Evolutionary conservation across 2,888 invertebrate genomes (phyloP), one percentile per base, ranked within the genome.

Genomic region (Hirtodrosophila histrioides): DNA sequence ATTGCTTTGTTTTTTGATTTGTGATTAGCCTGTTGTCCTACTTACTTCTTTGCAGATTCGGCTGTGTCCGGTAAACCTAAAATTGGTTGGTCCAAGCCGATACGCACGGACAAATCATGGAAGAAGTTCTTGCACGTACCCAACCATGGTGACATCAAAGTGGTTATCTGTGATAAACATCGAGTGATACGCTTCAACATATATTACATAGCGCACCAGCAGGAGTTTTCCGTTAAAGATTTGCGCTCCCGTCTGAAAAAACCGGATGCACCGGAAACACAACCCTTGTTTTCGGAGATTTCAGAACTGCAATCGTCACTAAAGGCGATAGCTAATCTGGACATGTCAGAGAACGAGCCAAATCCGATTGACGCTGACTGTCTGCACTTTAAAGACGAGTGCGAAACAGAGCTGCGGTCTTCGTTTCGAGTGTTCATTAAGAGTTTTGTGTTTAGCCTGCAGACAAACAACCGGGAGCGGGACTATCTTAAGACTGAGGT

Each of bases 71-170:
- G 31, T 4, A 88, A 88, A 46, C 74, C 86, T 62, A 85, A 78
- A 27, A 89, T 91, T 43, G 84, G 89, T 60, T 93, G 93, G 93
- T 93, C 93, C 0, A 90, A 90, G 55, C 92, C 93, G 1, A 90
- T 93, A 35, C 91, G 92, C 69, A 91, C 93, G 5, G 91, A 92
- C 53, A 91, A 91, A 61, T 91, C 92, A 33, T 92, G 91, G 65
- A 93, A 94, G 76, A 93, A 94, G 70, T 94, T 93, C 69, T 89
- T 94, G n/a, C 92, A 93, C 58, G 91, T 94, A 44, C 94, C 94
- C 0, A 90, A 91, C 36, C 93, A 93, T 80, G 94, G 94, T 3
- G 94, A 94, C 84, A 92, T 94, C 5, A 92, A 92, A 67, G 78
- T 92, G 12, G 83, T 89, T 43, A 88, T 92, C 78, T 91, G 91